phyloP scores from a whole-genome alignment of 2,113 vertebrate species.

The Pluvianellus socialis region DNA sequence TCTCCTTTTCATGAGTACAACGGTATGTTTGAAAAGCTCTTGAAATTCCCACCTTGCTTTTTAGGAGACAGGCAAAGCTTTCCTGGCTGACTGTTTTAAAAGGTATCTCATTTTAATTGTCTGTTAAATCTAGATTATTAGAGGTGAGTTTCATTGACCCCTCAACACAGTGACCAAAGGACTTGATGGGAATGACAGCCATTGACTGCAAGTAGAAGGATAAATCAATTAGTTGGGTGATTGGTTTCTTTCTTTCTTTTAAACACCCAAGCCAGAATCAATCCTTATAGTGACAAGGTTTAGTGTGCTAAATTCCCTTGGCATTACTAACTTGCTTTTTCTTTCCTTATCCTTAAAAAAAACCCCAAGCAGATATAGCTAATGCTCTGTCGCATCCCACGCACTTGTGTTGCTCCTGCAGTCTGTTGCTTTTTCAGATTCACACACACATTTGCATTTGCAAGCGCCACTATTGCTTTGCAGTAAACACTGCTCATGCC shows the following conservation, averaged over 20 bases:
- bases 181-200: background rate
- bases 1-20: background rate
- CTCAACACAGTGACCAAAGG: background rate
- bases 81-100: background rate
- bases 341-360: background rate
- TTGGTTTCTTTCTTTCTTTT: background rate
- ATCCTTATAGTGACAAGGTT: background rate
- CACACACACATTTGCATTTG: constrained; percentile 56
- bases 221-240: background rate
- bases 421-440: constrained; percentile 58
- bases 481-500: constrained; percentile 32
- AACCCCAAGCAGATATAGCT: background rate
- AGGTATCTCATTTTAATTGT: background rate
- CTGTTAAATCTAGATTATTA: background rate
- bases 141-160: background rate
- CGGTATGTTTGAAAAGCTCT: background rate
- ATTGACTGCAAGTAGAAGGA: background rate
- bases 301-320: constrained; percentile 14
- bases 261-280: background rate
- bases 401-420: constrained; percentile 26
- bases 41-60: background rate
- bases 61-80: background rate
- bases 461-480: constrained; percentile 46
- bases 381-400: constrained; percentile 28
- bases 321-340: background rate